Evolutionary conservation across 2,888 invertebrate species (phyloP), one percentile per base, ranked within the genome.

Genomic region (Nowickia ferox): DNA sequence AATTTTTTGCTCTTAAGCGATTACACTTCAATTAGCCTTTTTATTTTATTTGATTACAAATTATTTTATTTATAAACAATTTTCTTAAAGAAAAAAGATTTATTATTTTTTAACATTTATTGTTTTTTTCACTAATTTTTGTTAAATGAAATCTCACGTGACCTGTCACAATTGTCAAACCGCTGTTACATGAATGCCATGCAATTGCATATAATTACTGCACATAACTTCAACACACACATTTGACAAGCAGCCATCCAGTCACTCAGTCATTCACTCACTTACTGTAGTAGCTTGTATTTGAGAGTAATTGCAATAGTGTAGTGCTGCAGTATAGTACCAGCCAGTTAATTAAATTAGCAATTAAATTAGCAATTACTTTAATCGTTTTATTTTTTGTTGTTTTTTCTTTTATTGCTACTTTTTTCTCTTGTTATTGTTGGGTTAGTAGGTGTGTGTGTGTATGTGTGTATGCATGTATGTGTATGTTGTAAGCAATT

Each of bases 311-410:
- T 74, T 84, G 76, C 38, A 42, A 69, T 57, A 42, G 80, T 65
- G 53, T 55, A 74, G 74, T 57, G 59, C 66, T 51, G 38, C 30
- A 75, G 44, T 30, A 6, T 44, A 71, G 69, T 59, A 48, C 48
- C 69, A 84, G 69, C 75, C 59, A 81, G 86, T 86, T 86, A 86
- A 86, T 86, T 86, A 86, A 86, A 86, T 86, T 86, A 83, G 79
- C 86, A 86, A 86, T 86, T 86, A 86, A 86, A 86, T 86, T 86
- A 83, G 79, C 86, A 86, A 86, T 86, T 86, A 86, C 86, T 86
- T 83, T 86, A 83, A 83, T 86, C 86, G 83, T 66, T 85, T 81
- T 66, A 61, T 84, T 71, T 38, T 59, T 77, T 40, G 48, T 68
- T 61, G 2, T 53, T 71, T 59, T 9, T 40, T 11, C 51, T 48